phyloP scores from a whole-genome alignment of 2,113 vertebrate species.

The Tetraodon nigroviridis region DNA sequence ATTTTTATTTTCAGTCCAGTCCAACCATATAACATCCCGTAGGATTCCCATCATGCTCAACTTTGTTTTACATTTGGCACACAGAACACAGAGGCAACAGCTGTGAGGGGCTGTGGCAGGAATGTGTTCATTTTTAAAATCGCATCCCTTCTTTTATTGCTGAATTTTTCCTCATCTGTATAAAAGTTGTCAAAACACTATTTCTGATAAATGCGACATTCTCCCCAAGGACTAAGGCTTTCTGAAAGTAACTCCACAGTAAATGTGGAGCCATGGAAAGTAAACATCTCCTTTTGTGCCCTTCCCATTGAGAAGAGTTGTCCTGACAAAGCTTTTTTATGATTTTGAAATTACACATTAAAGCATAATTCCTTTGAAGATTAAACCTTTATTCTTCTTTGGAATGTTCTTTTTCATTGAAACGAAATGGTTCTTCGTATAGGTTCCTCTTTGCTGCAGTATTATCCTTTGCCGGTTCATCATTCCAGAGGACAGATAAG shows the following conservation, averaged over 20 bases:
- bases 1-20: constrained; percentile 6
- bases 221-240: constrained; percentile 1
- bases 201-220: constrained; percentile 22
- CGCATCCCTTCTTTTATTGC: constrained; percentile 5
- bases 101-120: too few relatives aligned
- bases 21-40: constrained; percentile 3
- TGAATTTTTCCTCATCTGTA: neutral
- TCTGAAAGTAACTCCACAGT: constrained; percentile 2
- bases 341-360: constrained; percentile 53
- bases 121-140: constrained; percentile 18
- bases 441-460: constrained; percentile 24
- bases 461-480: constrained; percentile 46
- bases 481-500: constrained; percentile 43
- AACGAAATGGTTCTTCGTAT: constrained; percentile 41
- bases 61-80: constrained; percentile 35
- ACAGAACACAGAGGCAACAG: constrained; percentile 21
- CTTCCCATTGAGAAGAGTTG: constrained; percentile 39
- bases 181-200: neutral
- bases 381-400: constrained; percentile 46
- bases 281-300: constrained; percentile 11
- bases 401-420: constrained; percentile 30
- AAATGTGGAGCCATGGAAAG: constrained; percentile 14
- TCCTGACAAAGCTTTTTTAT: constrained; percentile 39
- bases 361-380: constrained; percentile 52
- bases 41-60: constrained; percentile 34